Evolutionary conservation across 2,113 vertebrate species (phyloP).

Genomic region (Hippocampus abdominalis): DNA sequence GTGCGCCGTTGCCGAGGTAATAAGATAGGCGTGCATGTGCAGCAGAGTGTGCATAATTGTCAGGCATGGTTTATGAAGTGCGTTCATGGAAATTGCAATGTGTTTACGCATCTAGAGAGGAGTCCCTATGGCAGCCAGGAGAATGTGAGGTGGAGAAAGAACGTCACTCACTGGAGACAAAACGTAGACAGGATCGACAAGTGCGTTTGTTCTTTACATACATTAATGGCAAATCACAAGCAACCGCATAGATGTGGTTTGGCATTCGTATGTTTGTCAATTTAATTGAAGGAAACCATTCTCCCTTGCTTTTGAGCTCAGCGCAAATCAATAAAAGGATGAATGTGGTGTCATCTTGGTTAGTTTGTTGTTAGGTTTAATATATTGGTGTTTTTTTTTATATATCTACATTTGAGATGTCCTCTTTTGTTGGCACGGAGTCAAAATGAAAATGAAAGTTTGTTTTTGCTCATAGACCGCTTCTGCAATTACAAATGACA

Average conservation of each 20-base stretch:
- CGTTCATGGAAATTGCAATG: background rate
- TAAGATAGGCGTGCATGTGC: background rate
- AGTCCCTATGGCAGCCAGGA: conserved; percentile 85
- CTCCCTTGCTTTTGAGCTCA: too few relatives aligned
- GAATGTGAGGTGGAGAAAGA: conserved; percentile 89
- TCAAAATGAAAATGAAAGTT: too few relatives aligned
- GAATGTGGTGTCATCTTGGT: too few relatives aligned
- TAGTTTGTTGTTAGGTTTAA: too few relatives aligned
- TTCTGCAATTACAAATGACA: too few relatives aligned
- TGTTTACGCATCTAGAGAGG: conserved; percentile 71
- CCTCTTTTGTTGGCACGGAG: too few relatives aligned
- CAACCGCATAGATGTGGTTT: background rate
- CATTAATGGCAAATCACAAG: background rate
- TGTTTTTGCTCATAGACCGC: too few relatives aligned
- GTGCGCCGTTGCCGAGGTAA: conserved; percentile 85
- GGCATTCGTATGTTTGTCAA: background rate
- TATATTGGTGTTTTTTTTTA: too few relatives aligned
- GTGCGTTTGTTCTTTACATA: conserved; percentile 63
- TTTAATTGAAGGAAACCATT: too few relatives aligned
- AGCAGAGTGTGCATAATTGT: background rate
- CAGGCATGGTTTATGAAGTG: background rate
- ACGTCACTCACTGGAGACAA: conserved; percentile 85
- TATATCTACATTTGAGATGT: too few relatives aligned
- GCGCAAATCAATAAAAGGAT: too few relatives aligned
- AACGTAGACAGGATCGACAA: conserved; percentile 85